Conservation (phyloP, 1,140 invertebrate species). For the Euwallacea similis region DNA sequence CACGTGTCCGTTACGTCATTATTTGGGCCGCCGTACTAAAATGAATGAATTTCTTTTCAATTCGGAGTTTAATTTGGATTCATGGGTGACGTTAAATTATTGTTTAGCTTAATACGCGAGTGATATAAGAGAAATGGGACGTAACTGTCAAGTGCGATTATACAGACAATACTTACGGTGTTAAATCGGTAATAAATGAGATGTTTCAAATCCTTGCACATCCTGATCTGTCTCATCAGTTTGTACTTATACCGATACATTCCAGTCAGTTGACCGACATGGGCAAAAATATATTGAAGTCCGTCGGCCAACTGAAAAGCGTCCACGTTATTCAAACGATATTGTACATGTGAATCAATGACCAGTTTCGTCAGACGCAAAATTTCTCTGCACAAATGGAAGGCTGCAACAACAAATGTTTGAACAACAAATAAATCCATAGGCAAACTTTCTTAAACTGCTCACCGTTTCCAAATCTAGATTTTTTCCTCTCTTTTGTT, state of each 20-base stretch:
- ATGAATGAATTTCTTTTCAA: background rate
- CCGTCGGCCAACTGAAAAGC: slow-evolving; percentile 98
- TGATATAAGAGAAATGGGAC: too few relatives aligned
- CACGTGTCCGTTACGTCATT: background rate
- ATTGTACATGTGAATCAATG: slow-evolving; percentile 99
- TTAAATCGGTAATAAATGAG: slow-evolving; percentile 99
- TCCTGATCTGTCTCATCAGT: slow-evolving; percentile 98
- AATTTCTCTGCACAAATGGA: slow-evolving; percentile 99
- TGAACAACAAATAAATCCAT: slow-evolving; percentile 7
- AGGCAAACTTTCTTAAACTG: background rate
- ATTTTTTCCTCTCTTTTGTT: slow-evolving; percentile 99
- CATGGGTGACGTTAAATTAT: too few relatives aligned
- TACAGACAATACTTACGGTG: slow-evolving; percentile 80
- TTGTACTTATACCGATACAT: slow-evolving; percentile 99
- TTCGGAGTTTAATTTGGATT: background rate
- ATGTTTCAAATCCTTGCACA: slow-evolving; percentile 99
- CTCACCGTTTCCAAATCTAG: slow-evolving; percentile 96
- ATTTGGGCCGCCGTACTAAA: background rate
- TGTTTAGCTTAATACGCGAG: too few relatives aligned
- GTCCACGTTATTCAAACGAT: slow-evolving; percentile 98
- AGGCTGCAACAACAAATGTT: slow-evolving; percentile 65
- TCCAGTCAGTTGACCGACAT: slow-evolving; percentile 98
- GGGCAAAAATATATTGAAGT: slow-evolving; percentile 99
- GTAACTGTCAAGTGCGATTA: too few relatives aligned
- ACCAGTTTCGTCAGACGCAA: slow-evolving; percentile 96